Evolutionary conservation across 2,888 invertebrate species (phyloP), one percentile per base, ranked within the genome.

Genomic region (Xylota sylvarum): DNA sequence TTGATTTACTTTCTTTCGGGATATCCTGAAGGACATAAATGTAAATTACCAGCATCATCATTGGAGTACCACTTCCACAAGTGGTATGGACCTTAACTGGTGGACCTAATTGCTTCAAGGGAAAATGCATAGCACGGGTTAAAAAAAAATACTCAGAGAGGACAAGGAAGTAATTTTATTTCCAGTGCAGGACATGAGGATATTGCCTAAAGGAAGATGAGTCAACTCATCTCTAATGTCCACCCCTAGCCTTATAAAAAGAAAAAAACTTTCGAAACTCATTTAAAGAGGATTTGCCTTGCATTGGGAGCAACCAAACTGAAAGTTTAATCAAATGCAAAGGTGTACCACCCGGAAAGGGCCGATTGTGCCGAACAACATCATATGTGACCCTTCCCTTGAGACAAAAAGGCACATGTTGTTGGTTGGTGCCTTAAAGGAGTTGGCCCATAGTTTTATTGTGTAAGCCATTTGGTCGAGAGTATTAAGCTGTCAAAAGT

Each of bases 271-370:
- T 79, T 48, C 2, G 0, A 67, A 80, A 80, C 65, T 67, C 55
- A 60, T 73, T 80, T n/a, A 32, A 60, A 40, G 6, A 30, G 58
- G 80, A 73, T 65, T 58, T 46, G 65, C 65, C 32, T 10, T 17
- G 48, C 40, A 67, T 73, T 56, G 4, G 9, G 30, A 30, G 14
- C 14, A 37, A 40, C 9, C 7, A 12, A 60, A 17, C 48, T 32
- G 19, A 12, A 37, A 73, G 60, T 73, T 73, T 50, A 60, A 73
- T 73, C 72, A 50, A 73, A 73, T 73, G 48, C 60, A 62, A 73
- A 73, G 72, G 60, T 73, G 35, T 37, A 17, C 37, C 37, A 50
- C 10, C 72, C 48, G 30, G 62, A 79, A 64, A 69, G 32, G 12
- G 23, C 27, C 55, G 62, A 46, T 62, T 43, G 32, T 64, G 32